Evolutionary conservation across 2,797 vertebrate species (phyloP).

Genomic region (Mormyrops attenuatus): DNA sequence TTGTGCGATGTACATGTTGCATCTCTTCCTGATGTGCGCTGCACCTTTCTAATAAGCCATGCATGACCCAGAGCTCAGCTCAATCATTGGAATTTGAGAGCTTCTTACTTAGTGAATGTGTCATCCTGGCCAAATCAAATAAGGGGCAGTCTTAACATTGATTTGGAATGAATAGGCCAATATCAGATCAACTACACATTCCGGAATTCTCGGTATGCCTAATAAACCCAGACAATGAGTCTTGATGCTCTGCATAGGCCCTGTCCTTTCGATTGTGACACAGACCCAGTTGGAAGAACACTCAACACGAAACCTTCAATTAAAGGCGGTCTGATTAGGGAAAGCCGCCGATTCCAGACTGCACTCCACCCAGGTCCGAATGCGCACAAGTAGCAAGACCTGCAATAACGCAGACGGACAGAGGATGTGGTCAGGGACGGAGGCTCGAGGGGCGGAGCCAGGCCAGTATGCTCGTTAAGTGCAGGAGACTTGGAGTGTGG

Average conservation of each 20-base stretch:
- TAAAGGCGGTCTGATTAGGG: conserved; percentile 75
- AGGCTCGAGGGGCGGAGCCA: background rate
- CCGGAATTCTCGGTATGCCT: background rate
- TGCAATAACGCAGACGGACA: conserved; percentile 53
- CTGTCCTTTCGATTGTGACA: conserved; percentile 55
- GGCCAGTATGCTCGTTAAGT: background rate
- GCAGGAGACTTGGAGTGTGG: background rate
- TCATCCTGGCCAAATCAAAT: background rate
- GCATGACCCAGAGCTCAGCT: background rate
- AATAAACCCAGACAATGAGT: conserved; percentile 3
- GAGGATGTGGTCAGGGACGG: conserved; percentile 36
- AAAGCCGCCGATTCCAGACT: conserved; percentile 62
- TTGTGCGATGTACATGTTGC: background rate
- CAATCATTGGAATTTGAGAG: conserved; percentile 11
- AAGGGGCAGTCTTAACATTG: background rate
- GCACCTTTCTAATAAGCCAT: background rate
- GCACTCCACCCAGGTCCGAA: conserved; percentile 60
- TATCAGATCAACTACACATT: background rate
- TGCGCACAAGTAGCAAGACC: conserved; percentile 69
- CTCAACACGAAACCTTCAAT: conserved; percentile 71
- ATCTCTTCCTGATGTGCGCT: background rate
- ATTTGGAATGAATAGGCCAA: background rate
- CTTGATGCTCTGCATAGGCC: conserved; percentile 41
- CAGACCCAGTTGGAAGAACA: conserved; percentile 54
- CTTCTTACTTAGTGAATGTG: background rate